Evolutionary conservation across 2,113 vertebrate species (phyloP).

Genomic region (Tragelaphus buxtoni): DNA sequence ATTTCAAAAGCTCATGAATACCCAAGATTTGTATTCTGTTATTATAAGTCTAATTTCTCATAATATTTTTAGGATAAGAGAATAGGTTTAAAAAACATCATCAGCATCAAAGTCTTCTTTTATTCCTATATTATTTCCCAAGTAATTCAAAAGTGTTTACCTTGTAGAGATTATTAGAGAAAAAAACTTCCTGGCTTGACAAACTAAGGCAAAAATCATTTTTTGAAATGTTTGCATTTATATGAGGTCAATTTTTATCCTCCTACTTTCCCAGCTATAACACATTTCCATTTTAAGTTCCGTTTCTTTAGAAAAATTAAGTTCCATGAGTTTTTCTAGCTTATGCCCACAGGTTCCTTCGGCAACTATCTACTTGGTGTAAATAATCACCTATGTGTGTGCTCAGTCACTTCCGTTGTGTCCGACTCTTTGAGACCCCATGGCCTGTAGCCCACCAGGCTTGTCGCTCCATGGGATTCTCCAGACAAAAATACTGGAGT

Average conservation of each 20-base stretch:
- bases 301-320: slow-evolving; percentile 7
- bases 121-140: not conserved
- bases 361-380: not conserved
- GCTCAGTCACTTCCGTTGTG: not conserved
- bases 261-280: not conserved
- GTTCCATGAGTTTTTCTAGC: not conserved
- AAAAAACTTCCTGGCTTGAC: not conserved
- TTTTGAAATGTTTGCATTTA: not conserved
- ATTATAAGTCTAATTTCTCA: not conserved
- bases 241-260: not conserved
- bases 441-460: not conserved
- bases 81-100: slow-evolving; percentile 10
- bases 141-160: not conserved
- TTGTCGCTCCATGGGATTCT: not conserved
- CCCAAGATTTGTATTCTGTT: not conserved
- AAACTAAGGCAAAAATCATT: slow-evolving; percentile 2
- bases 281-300: not conserved
- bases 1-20: slow-evolving; percentile 21
- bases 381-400: not conserved
- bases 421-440: not conserved
- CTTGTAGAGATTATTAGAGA: not conserved
- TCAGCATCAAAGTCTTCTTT: not conserved
- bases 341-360: not conserved
- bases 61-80: not conserved
- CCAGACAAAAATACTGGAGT: not conserved